Evolutionary conservation across 2,797 vertebrate genomes (phyloP).

Genomic region (Hydrocynus forskahlii): DNA sequence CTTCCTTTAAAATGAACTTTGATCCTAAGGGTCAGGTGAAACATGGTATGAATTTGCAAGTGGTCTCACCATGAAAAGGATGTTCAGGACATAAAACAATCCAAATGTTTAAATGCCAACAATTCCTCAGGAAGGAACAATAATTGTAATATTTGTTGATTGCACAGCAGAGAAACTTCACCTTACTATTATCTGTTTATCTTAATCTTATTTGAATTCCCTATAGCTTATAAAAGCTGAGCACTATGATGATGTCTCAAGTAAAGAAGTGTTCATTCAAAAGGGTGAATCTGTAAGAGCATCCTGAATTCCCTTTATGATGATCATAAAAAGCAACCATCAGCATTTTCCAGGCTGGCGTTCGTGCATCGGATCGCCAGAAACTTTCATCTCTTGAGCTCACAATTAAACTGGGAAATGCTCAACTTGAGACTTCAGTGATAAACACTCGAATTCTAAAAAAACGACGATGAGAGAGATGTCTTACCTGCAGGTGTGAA

Average conservation of each 20-base stretch:
- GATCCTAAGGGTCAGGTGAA: slow-evolving; percentile 9
- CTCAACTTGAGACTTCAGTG: slow-evolving; percentile 14
- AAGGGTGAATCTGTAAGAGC: not conserved
- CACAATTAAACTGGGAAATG: not conserved
- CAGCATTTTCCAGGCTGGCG: not conserved
- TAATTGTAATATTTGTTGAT: not conserved
- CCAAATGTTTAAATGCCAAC: not conserved
- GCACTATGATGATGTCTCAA: not conserved
- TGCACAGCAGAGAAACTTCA: not conserved
- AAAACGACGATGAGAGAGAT: slow-evolving; percentile 1
- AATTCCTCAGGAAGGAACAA: not conserved
- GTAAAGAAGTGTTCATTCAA: not conserved
- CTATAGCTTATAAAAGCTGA: not conserved
- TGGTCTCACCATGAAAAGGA: slow-evolving; percentile 7
- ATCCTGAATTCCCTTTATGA: no score
- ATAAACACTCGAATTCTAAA: not conserved
- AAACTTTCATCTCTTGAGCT: slow-evolving; percentile 45
- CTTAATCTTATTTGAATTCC: not conserved
- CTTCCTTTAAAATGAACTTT: slow-evolving; percentile 8
- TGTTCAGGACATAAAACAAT: slow-evolving; percentile 1
- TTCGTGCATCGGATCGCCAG: not conserved
- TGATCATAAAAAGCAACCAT: not conserved
- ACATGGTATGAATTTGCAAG: slow-evolving; percentile 26
- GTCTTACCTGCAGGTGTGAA: slow-evolving; percentile 58
- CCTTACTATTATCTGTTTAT: not conserved